Percentiles rank a stretch among this genome's conserved stretches.
Conservation (phyloP, 2,797 vertebrate genomes). For the Manis javanica region DNA sequence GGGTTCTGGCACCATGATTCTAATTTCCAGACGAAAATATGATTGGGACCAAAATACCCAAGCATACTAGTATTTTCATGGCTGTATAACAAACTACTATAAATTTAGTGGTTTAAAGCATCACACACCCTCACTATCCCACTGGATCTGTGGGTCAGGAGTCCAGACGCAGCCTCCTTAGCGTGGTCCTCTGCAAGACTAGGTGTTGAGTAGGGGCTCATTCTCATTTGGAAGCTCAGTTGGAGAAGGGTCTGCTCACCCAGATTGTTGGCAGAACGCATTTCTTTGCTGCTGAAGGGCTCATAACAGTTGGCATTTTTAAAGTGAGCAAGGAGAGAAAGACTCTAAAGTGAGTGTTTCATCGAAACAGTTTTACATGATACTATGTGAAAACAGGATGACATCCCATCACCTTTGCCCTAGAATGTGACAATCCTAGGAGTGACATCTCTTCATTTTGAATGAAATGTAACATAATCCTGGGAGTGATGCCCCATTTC, state of each 20-base stretch:
- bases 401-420: neutral
- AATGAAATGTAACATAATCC: neutral
- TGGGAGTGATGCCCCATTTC: neutral
- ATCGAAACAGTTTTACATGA: neutral
- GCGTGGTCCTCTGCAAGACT: neutral
- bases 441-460: neutral
- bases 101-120: neutral
- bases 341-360: neutral
- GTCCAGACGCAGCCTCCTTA: too few relatives aligned
- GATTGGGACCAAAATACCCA: neutral
- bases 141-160: too few relatives aligned
- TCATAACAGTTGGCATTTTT: neutral
- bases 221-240: neutral
- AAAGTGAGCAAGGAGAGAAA: neutral
- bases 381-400: neutral
- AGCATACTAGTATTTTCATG: neutral
- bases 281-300: neutral
- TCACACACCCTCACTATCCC: neutral
- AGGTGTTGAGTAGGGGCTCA: neutral
- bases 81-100: too few relatives aligned
- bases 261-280: neutral
- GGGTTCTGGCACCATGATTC: neutral
- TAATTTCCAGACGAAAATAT: slow-evolving; percentile 9
- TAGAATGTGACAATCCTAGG: too few relatives aligned
- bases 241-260: neutral